Conservation (phyloP, 2,113 vertebrate species). For the Oreocharis arfaki region DNA sequence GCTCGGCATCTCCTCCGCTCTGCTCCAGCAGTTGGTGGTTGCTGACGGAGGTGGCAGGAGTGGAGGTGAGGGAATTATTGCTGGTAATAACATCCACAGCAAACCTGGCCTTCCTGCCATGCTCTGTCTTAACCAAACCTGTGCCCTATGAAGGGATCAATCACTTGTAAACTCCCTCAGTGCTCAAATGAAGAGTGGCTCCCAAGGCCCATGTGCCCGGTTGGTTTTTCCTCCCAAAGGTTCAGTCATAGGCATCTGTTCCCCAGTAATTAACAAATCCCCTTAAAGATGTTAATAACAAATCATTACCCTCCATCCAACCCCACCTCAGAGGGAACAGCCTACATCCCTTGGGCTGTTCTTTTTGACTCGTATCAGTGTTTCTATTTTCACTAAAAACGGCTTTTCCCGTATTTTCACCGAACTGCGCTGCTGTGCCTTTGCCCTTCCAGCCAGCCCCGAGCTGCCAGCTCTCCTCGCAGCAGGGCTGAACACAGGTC, state of each 20-base stretch:
- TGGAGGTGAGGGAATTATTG: neutral
- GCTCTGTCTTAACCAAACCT: neutral
- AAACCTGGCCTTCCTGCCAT: neutral
- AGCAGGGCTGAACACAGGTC: neutral
- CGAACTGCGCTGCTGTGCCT: fast-evolving
- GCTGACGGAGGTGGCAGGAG: neutral
- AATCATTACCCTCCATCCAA: neutral
- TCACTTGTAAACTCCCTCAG: neutral
- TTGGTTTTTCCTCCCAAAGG: neutral
- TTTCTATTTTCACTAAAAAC: neutral
- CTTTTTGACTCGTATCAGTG: neutral
- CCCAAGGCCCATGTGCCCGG: fast-evolving
- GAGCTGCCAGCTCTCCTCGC: fast-evolving
- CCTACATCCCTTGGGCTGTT: neutral
- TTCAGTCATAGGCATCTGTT: neutral
- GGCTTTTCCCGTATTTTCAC: neutral
- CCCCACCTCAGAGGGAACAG: neutral
- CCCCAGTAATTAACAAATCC: neutral
- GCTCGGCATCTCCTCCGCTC: neutral
- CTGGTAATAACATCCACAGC: neutral
- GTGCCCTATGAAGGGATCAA: neutral
- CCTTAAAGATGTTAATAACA: neutral
- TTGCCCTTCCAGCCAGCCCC: neutral
- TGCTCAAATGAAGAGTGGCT: neutral
- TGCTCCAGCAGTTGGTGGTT: neutral